Evolutionary conservation across 2,888 invertebrate species (phyloP), one percentile per base, ranked within the genome.

Genomic region (Pseudococcus viburni): DNA sequence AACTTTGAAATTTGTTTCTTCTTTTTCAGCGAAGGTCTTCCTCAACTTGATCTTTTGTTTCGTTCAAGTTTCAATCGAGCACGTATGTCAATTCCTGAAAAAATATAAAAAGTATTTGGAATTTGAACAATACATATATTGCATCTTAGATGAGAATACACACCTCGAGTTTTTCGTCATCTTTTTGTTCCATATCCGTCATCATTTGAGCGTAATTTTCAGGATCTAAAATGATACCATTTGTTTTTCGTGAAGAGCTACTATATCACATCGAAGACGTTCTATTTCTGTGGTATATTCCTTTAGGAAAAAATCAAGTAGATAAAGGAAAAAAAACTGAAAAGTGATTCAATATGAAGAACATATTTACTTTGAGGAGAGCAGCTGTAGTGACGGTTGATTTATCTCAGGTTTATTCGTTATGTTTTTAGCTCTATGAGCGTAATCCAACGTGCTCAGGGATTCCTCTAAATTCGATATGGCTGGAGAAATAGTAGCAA

Each of bases 401-500:
- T 98, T 97, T n/a, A 98, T 94, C 91, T 98, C 98, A 0, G 99
- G 99, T 90, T 96, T 95, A 91, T 96, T 96, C 89, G 95, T 97
- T 89, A 99, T 99, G 91, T 97, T 97, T 92, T 97, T 97, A 0
- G 99, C 99, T 42, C 98, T 93, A 92, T 96, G 94, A 0, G 99
- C 99, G 92, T 99, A 99, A 90, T 99, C 99, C 89, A 99, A 92
- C 0, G 99, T 99, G 90, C 96, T 98, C 88, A 98, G 92, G 0
- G 99, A 98, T 92, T 99, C 99, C 91, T 99, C 98, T 22, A 96
- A 91, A 91, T 97, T 97, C 89, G 94, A 94, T 90, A 95, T 94
- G 0, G 97, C 96, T 0, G 99, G 98, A 0, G 98, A 98, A 73
- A 99, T 94, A 2, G 99, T 99, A 0, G 99, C 99, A 90, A 99